Evolutionary conservation across 2,113 vertebrate species (phyloP), one percentile per base, ranked within the genome.

Genomic region (Salvelinus sp.): DNA sequence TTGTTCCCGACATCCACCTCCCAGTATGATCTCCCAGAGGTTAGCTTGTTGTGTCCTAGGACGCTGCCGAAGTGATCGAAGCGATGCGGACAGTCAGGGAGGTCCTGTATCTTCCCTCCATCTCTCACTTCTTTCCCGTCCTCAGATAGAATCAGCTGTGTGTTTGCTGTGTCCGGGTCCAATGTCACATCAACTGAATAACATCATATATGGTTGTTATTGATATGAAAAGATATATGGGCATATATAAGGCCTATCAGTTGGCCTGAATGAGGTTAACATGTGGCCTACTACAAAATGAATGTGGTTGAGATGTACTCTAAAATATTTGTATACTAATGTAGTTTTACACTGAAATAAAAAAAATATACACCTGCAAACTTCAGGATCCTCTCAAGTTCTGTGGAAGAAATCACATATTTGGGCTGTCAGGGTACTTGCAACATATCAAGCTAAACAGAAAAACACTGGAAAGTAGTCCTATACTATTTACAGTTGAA

Each of bases 1-100:
- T 90, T 93, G 60, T 84, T 75, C 16, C 60, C 62, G 47, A 93
- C 89, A 4, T 90, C 84, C 67, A 93, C 91, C 72, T 91, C 91
- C 93, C 93, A 94, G 79, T 90, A 94, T 0, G 83, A 82, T 57
- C 30, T 90, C 27, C 89, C 86, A 0, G 75, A 72, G 9, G 1
- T 72, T 28, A 92, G 71, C 0, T 6, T 13, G 69, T 85, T 76
- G 25, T 62, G 1, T 13, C 83, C 93, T 67, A 94, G 69, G 25
- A 93, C 4, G 2, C 88, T 85, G n/a, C 68, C 25, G 2, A 85
- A 87, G 0, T 72, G 0, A 27, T 92, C 84, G 4, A 91, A 94
- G 70, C 90, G 89, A 33, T 73, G 60, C 0, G 83, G 16, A 1
- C 28, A 0, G 10, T 67, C 75, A 0, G 68, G 60, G 5, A 79